Conservation (phyloP, 1,140 invertebrate species). For the Aphidius gifuensis region DNA sequence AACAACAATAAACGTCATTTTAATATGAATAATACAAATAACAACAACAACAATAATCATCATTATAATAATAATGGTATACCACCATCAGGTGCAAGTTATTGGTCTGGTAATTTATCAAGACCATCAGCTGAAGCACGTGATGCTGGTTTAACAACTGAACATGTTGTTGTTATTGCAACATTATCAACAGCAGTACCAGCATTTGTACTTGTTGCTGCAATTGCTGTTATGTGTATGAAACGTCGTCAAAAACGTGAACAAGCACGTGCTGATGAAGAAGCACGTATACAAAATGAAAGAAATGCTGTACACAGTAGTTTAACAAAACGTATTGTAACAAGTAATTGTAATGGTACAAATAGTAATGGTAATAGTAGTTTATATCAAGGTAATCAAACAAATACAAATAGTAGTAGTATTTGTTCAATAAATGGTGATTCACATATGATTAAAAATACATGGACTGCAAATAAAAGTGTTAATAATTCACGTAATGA, state of each 20-base stretch:
- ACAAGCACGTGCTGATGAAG: slow-evolving; percentile 76
- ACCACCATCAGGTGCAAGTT: slow-evolving; percentile 52
- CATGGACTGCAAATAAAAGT: slow-evolving; percentile 76
- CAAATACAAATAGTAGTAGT: slow-evolving; percentile 8
- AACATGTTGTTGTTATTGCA: slow-evolving; percentile 77
- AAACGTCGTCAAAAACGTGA: slow-evolving; percentile 74
- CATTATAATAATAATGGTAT: slow-evolving; percentile 35
- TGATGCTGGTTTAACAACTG: slow-evolving; percentile 64
- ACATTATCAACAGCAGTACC: slow-evolving; percentile 78
- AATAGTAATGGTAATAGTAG: slow-evolving; percentile 30
- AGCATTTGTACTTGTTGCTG: slow-evolving; percentile 70
- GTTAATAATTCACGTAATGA: slow-evolving; percentile 53
- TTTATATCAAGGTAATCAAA: slow-evolving; percentile 10
- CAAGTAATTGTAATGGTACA: slow-evolving; percentile 46
- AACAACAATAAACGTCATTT: too few relatives aligned
- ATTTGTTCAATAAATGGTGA: slow-evolving; percentile 54
- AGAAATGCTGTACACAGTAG: slow-evolving; percentile 76
- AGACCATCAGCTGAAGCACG: slow-evolving; percentile 48
- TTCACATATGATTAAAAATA: slow-evolving; percentile 75
- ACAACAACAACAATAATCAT: too few relatives aligned
- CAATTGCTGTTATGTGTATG: slow-evolving; percentile 74
- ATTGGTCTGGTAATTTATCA: slow-evolving; percentile 55
- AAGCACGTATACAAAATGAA: slow-evolving; percentile 85
- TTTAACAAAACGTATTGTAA: slow-evolving; percentile 45
- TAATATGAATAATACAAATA: too few relatives aligned